Evolutionary conservation across 1,140 invertebrate species (phyloP), one percentile per base, ranked within the genome.

Genomic region (Ephestia elutella): DNA sequence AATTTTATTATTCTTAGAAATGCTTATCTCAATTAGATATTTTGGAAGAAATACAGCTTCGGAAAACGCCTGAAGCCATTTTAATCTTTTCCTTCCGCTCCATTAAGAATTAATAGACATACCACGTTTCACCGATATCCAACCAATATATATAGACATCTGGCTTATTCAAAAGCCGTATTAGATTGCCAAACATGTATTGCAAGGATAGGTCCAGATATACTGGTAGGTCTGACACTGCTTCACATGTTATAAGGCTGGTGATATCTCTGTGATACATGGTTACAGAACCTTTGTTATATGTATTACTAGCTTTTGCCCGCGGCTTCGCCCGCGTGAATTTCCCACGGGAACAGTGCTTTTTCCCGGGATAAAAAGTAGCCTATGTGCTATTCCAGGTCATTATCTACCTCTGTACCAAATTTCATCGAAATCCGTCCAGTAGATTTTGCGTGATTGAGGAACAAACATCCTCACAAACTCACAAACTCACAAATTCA

Each of bases 41-140:
- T 38, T 15, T 15, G 13, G 38, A 13, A 53, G 50, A 53, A 53
- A 53, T 53, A 53, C 50, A 25, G 21, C 20, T 53, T 25, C 20
- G 8, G 8, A 15, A 53, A 25, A 8, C 50, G 54, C 54, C 38
- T 56, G 10, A 11, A 44, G 35, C 54, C 38, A 35, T 48, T 56
- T 48, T 56, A 56, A 56, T 56, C 54, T 56, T 48, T 44, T 13
- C 54, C 17, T 56, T 56, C 54, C 54, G 13, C 17, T 18, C 54
- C 54, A 56, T 56, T 56, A 56, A 35, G 54, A 56, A 32, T 35
- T 56, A 56, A 56, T 56, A 32, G 38, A 21, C n/a, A 56, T 18
- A 56, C 35, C 35, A 44, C 30, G 13, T 19, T 9, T 53, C 7
- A 2, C 18, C 48, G 54, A 56, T 48, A n/a, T n/a, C n/a, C 38